These are phyloP conservation scores for Coregonus ussuriensis DNA, from an alignment of 2,797 vertebrate species.

Conservation along the genomic window DNA sequence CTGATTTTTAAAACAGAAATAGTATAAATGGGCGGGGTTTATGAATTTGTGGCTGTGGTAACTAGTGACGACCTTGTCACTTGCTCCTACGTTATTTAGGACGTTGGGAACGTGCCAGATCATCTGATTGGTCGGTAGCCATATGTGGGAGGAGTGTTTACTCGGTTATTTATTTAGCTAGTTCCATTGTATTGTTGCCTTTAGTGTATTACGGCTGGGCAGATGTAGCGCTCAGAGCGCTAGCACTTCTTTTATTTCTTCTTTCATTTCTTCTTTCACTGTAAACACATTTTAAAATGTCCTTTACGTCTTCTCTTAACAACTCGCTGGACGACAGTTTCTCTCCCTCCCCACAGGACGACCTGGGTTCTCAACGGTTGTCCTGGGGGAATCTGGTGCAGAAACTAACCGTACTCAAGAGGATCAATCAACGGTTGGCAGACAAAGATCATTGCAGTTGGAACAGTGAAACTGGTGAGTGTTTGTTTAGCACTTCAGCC, in stretches of 20 bases:
- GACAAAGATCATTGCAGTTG: constrained; percentile 55
- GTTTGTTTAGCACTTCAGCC: not conserved
- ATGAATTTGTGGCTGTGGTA: no score
- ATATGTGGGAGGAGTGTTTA: not conserved
- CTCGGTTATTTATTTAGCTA: not conserved
- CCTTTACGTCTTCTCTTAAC: constrained; percentile 40
- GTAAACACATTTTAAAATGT: constrained; percentile 43
- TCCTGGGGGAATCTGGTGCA: constrained; percentile 78
- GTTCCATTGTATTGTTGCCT: not conserved
- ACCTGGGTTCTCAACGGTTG: constrained; percentile 59
- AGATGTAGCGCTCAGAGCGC: not conserved
- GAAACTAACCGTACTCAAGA: constrained; percentile 77
- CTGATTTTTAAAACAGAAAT: no score
- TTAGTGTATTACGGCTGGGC: not conserved
- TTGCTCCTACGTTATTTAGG: not conserved
- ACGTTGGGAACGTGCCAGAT: constrained; percentile 1
- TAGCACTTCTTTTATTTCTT: constrained; percentile 26
- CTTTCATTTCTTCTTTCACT: no score
- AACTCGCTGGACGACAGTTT: constrained; percentile 63
- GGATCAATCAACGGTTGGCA: constrained; percentile 63
- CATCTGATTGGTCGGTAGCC: not conserved
- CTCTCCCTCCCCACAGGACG: constrained; percentile 62
- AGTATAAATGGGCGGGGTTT: no score
- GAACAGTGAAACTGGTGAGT: constrained; percentile 60
- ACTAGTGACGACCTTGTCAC: no score